Percentiles rank a stretch among this genome's conserved stretches.
Evolutionary conservation across 30 jellyfish, hydroid and myxozoan genomes (phyloP).

Genomic region (Turritopsis dohrnii): DNA sequence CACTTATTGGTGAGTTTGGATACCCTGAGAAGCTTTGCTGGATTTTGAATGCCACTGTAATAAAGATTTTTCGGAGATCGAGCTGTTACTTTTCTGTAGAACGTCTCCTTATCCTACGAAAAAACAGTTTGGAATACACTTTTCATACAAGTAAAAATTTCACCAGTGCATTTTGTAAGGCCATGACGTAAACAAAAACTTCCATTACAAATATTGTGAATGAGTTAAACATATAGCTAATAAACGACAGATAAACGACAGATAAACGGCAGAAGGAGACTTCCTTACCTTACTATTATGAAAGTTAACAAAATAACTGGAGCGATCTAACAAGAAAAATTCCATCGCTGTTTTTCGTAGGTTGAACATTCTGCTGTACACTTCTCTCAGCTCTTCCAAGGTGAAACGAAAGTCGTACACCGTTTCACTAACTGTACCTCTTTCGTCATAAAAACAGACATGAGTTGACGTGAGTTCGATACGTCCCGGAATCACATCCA

Average conservation of each 20-base stretch:
- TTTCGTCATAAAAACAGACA: slow-evolving; percentile 67
- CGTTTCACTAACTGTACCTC: slow-evolving; percentile 32
- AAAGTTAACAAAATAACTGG: slow-evolving; percentile 72
- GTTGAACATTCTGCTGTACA: slow-evolving; percentile 70
- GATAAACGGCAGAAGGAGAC: too few species aligned
- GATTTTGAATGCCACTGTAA: slow-evolving; percentile 88
- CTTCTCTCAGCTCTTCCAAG: slow-evolving; percentile 72
- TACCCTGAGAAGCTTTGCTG: slow-evolving; percentile 63
- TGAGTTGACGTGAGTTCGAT: slow-evolving; percentile 72
- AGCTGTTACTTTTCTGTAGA: slow-evolving; percentile 50
- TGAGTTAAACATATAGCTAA: not conserved
- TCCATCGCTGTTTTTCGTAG: slow-evolving; percentile 81
- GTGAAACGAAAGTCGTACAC: slow-evolving; percentile 69
- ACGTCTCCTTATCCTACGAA: slow-evolving; percentile 52
- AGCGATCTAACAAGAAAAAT: slow-evolving; percentile 69
- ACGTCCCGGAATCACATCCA: slow-evolving; percentile 72
- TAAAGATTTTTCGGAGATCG: slow-evolving; percentile 60
- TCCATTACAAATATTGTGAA: too few species aligned
- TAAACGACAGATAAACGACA: not conserved
- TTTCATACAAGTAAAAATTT: not conserved
- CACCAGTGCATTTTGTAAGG: too few species aligned
- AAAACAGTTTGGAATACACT: not conserved
- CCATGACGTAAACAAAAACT: too few species aligned
- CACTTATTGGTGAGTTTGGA: slow-evolving; percentile 75
- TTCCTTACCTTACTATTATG: slow-evolving; percentile 45